A percentile compares a stretch with the other conserved stretches of the same genome.
These are phyloP conservation scores for Sceloporus tristichus DNA, from an alignment of 2,113 vertebrate species.

Conservation along the genomic window DNA sequence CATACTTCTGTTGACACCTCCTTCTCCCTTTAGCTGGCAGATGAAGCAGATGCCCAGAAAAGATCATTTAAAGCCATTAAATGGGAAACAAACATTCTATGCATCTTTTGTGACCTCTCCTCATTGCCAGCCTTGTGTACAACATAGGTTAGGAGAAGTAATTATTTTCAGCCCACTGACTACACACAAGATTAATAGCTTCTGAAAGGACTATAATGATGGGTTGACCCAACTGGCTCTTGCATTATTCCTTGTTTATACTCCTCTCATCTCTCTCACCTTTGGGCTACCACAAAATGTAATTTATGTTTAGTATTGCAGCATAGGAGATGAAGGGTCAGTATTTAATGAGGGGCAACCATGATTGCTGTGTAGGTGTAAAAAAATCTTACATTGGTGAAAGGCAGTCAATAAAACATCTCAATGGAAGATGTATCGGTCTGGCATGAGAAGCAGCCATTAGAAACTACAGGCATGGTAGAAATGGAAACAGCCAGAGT, in stretches of 20 bases:
- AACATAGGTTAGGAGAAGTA: slow-evolving; percentile 88
- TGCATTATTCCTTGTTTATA: slow-evolving; percentile 93
- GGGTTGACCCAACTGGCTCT: slow-evolving; percentile 89
- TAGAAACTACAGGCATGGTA: slow-evolving; percentile 5
- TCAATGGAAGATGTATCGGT: not conserved
- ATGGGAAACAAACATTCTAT: slow-evolving; percentile 79
- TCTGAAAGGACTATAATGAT: slow-evolving; percentile 93
- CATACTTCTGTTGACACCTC: slow-evolving; percentile 3
- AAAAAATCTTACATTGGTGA: slow-evolving; percentile 44
- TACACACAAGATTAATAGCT: slow-evolving; percentile 94
- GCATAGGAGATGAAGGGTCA: slow-evolving; percentile 72
- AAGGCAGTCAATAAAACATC: slow-evolving; percentile 50
- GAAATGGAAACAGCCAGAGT: not conserved
- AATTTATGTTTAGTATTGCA: slow-evolving; percentile 85
- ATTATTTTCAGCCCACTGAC: slow-evolving; percentile 91
- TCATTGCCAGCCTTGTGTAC: slow-evolving; percentile 84
- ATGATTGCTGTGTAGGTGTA: slow-evolving; percentile 54
- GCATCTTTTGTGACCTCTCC: slow-evolving; percentile 77
- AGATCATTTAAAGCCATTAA: slow-evolving; percentile 69
- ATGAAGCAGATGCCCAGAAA: slow-evolving; percentile 35
- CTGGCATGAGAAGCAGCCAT: not conserved
- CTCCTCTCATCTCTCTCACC: slow-evolving; percentile 89
- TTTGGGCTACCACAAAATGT: slow-evolving; percentile 85
- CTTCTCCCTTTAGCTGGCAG: slow-evolving; percentile 9
- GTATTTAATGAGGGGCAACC: slow-evolving; percentile 73